These are phyloP conservation scores for Leuctra nigra DNA, from an alignment of 2,888 invertebrate genomes.

Conservation along the genomic window DNA sequence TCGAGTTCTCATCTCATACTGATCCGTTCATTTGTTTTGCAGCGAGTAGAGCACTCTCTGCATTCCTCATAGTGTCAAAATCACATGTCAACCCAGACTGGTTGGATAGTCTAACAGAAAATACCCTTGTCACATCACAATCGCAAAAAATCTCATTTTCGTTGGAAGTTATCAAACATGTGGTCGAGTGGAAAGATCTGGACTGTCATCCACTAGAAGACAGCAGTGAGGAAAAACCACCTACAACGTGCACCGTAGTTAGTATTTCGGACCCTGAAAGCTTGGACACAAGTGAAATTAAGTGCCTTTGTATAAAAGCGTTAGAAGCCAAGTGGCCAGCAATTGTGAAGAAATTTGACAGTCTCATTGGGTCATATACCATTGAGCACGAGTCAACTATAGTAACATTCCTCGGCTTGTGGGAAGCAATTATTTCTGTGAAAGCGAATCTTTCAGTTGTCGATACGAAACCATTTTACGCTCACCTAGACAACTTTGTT, in stretches of 20 bases:
- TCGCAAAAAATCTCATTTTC: constrained; percentile 72
- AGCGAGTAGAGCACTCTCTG: constrained; percentile 71
- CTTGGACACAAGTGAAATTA: constrained; percentile 77
- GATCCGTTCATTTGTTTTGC: constrained; percentile 77
- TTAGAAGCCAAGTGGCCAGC: constrained; percentile 80
- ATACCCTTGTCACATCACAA: constrained; percentile 49
- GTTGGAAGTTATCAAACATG: constrained; percentile 75
- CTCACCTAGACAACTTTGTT: constrained; percentile 74
- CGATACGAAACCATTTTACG: constrained; percentile 83
- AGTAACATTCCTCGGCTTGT: constrained; percentile 74
- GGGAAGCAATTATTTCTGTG: constrained; percentile 87
- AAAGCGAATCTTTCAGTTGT: constrained; percentile 84
- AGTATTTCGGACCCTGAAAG: constrained; percentile 68
- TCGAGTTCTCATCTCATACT: constrained; percentile 68
- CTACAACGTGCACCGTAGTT: constrained; percentile 37
- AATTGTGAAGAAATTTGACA: constrained; percentile 56
- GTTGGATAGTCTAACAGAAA: constrained; percentile 60
- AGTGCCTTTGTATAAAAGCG: constrained; percentile 78
- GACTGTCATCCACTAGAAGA: constrained; percentile 76
- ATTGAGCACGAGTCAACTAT: constrained; percentile 45
- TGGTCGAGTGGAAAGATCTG: constrained; percentile 83
- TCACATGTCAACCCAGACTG: constrained; percentile 73
- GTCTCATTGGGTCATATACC: constrained; percentile 43
- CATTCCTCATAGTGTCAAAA: constrained; percentile 77
- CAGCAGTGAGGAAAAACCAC: constrained; percentile 38